Percentiles rank a stretch among this genome's conserved stretches.
Evolutionary conservation across 2,797 vertebrate species (phyloP).

Genomic region (Pseudochirops corinnae): DNA sequence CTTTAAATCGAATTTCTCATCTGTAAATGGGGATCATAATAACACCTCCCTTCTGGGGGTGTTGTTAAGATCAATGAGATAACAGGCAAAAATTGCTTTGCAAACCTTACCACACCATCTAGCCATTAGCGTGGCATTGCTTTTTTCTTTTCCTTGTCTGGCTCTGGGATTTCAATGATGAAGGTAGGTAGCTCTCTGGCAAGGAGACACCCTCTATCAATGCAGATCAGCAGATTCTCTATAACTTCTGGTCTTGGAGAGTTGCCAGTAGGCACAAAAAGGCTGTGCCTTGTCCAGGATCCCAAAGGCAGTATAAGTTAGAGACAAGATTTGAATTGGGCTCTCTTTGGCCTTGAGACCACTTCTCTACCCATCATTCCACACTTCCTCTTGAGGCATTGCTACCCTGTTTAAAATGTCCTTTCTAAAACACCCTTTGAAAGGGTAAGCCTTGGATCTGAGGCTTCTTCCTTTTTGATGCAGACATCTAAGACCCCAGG

Average conservation of each 20-base stretch:
- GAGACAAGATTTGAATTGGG: neutral
- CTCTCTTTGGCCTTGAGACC: neutral
- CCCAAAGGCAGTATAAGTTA: neutral
- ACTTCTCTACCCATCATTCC: neutral
- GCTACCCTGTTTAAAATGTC: neutral
- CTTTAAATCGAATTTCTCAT: neutral
- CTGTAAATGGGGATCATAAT: neutral
- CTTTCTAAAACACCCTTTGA: neutral
- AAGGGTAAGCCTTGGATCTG: neutral
- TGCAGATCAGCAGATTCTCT: neutral
- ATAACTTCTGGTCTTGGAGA: neutral
- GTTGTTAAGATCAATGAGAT: neutral
- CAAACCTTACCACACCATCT: neutral
- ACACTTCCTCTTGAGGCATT: neutral
- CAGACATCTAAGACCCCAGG: neutral
- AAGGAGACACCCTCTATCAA: neutral
- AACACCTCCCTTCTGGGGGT: neutral
- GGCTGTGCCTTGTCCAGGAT: neutral
- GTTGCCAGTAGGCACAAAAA: neutral
- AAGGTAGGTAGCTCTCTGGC: neutral
- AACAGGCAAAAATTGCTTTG: neutral
- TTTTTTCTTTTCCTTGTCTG: neutral
- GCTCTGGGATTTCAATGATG: neutral
- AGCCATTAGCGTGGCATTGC: neutral
- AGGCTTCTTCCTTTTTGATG: neutral